Evolutionary conservation across 2,113 vertebrate genomes (phyloP), one percentile per base, ranked within the genome.

Genomic region (Syrmaticus mikado): DNA sequence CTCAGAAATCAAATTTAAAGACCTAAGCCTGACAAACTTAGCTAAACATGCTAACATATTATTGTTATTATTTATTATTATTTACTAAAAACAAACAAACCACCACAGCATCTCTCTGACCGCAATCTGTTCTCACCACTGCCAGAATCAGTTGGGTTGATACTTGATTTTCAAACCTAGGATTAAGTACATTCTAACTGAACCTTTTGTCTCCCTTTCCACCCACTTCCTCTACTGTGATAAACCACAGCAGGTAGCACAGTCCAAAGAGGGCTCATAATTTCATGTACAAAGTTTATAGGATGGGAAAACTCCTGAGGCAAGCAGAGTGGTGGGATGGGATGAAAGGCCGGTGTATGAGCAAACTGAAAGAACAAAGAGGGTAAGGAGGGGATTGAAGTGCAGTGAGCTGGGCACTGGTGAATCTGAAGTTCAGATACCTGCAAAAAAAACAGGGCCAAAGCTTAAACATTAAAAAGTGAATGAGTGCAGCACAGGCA

Each of bases 251-350:
- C 34, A 62, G 19, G 65, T 60, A 66, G 46, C 48, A 17, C n/a
- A 50, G 36, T 6, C 27, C 61, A 86, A 34, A 46, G 32, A 48
- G 84, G 64, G 34, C 22, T 76, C 17, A 27, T 11, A 45, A 64
- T 17, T 46, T 66, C 53, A 76, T n/a, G 11, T 18, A 22, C 32
- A 52, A 38, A 45, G 61, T 20, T 10, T 11, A 48, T 0, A 5
- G 30, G 43, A 65, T 12, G 12, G 4, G 28, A 21, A 34, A 60
- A 70, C 34, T 48, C 18, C 36, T 32, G 16, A 20, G 19, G 11
- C 19, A 19, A 1, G 0, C 3, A 27, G 41, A 72, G 36, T 0
- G 0, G 25, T 18, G 55, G 1, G 2, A 0, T 1, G 4, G 27
- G n/a, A 18, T 55, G 15, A 78, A 88, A 46, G 45, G 24, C 15